These are phyloP conservation scores for Enteromius unitaeniatus DNA, from an alignment of 2,797 vertebrate genomes.

Conservation along the genomic window DNA sequence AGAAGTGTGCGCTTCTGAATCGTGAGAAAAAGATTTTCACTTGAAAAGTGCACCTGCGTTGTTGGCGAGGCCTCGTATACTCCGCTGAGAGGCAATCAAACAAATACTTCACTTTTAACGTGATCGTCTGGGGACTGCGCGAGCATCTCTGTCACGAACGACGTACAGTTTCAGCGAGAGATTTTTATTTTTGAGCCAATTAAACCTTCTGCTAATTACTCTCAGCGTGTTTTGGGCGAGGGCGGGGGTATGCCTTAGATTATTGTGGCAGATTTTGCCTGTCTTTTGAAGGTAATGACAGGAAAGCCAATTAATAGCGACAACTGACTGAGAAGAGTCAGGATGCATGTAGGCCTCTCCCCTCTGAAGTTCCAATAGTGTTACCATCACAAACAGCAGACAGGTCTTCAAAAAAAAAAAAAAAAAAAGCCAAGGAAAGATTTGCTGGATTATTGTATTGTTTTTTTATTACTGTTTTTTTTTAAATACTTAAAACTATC, in stretches of 20 bases:
- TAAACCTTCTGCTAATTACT: conserved; percentile 58
- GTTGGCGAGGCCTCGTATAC: conserved; percentile 66
- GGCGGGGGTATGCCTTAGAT: conserved; percentile 49
- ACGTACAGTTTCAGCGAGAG: conserved; percentile 9
- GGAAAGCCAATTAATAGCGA: conserved; percentile 48
- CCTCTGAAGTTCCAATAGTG: conserved; percentile 27
- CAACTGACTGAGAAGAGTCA: conserved; percentile 56
- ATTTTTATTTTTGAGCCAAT: conserved; percentile 51
- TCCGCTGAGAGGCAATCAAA: conserved; percentile 69
- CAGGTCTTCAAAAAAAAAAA: conserved; percentile 23
- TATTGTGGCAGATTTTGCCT: conserved; percentile 27
- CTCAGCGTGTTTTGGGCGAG: conserved; percentile 5
- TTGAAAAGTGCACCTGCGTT: conserved; percentile 80
- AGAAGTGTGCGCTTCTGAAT: conserved; percentile 73
- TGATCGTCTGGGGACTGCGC: conserved; percentile 37
- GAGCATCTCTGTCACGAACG: conserved; percentile 42
- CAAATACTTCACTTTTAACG: conserved; percentile 51
- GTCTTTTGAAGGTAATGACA: conserved; percentile 51
- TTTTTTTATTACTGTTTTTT: not conserved
- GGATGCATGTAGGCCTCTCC: conserved; percentile 35
- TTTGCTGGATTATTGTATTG: not conserved
- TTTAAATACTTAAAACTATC: not conserved
- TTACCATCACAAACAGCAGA: conserved; percentile 45
- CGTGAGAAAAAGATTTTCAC: conserved; percentile 75
- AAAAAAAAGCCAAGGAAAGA: not conserved